Evolutionary conservation across 1,140 invertebrate species (phyloP).

Genomic region (Eupeodes corollae): DNA sequence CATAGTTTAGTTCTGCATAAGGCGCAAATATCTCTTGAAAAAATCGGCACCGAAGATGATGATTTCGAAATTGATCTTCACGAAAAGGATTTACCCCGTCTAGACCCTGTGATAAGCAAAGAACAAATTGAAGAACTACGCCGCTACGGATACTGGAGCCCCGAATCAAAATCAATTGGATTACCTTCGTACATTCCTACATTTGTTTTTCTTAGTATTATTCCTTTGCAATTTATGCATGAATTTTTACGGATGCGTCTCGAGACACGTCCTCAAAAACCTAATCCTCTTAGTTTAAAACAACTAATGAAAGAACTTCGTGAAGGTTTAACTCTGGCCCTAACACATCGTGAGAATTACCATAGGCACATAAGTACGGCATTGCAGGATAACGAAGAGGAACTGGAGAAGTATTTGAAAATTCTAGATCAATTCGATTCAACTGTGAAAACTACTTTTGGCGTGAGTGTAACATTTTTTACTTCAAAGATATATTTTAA

Average conservation of each 20-base stretch:
- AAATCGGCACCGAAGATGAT: slow-evolving; percentile 34
- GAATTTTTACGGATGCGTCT: slow-evolving; percentile 75
- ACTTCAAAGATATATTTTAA: neutral
- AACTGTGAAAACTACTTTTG: slow-evolving; percentile 60
- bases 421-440: slow-evolving; percentile 63
- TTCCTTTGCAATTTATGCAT: slow-evolving; percentile 77
- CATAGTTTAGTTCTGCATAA: slow-evolving; percentile 54
- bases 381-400: slow-evolving; percentile 43
- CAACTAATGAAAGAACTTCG: slow-evolving; percentile 78
- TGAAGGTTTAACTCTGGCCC: slow-evolving; percentile 69
- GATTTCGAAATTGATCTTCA: slow-evolving; percentile 23
- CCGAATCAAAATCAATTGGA: slow-evolving; percentile 59
- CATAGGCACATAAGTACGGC: slow-evolving; percentile 56
- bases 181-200: slow-evolving; percentile 71
- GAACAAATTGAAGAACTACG: slow-evolving; percentile 31
- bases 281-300: slow-evolving; percentile 71
- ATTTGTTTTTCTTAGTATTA: slow-evolving; percentile 72
- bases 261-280: slow-evolving; percentile 70
- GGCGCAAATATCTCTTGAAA: slow-evolving; percentile 55
- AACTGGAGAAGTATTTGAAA: slow-evolving; percentile 41
- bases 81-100: slow-evolving; percentile 37
- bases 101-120: slow-evolving; percentile 31
- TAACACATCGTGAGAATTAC: slow-evolving; percentile 63
- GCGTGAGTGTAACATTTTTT: slow-evolving; percentile 35
- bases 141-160: slow-evolving; percentile 63